Conservation (phyloP, 2,888 invertebrate genomes). For the Ommatoiulus sabulosus region DNA sequence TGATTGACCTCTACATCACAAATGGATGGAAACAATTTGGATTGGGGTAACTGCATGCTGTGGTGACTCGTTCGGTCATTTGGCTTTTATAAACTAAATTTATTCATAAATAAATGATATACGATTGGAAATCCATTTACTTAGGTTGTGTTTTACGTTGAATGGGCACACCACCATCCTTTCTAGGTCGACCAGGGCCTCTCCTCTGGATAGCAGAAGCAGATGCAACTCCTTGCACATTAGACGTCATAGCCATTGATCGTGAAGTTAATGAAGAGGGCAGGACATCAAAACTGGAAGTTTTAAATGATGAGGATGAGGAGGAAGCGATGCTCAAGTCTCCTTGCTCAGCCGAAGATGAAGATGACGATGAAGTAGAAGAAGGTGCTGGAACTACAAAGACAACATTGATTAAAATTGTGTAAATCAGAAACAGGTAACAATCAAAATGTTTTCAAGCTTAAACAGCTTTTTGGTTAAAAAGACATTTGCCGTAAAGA, state of each 20-base stretch:
- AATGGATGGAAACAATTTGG: background rate
- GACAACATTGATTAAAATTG: background rate
- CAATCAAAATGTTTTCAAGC: no score
- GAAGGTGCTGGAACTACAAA: slow-evolving; percentile 49
- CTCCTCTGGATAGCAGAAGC: slow-evolving; percentile 69
- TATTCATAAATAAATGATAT: background rate
- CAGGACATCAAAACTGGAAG: slow-evolving; percentile 50
- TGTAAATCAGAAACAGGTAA: background rate
- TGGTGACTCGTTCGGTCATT: no score
- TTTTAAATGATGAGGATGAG: slow-evolving; percentile 49
- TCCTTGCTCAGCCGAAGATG: slow-evolving; percentile 49
- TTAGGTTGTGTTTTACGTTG: slow-evolving; percentile 59
- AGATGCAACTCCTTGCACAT: background rate
- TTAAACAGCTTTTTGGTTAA: no score
- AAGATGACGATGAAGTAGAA: slow-evolving; percentile 55
- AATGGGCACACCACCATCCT: slow-evolving; percentile 72
- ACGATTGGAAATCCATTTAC: slow-evolving; percentile 53
- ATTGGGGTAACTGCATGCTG: background rate
- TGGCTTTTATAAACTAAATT: no score
- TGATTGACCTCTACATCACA: no score
- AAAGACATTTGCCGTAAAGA: no score
- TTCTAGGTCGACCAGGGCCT: slow-evolving; percentile 83
- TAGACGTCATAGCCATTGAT: background rate
- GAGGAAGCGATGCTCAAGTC: slow-evolving; percentile 49
- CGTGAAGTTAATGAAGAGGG: slow-evolving; percentile 48